phyloP scores from a whole-genome alignment of 2,888 invertebrate genomes.

The Tenthredo scrophulariae region DNA sequence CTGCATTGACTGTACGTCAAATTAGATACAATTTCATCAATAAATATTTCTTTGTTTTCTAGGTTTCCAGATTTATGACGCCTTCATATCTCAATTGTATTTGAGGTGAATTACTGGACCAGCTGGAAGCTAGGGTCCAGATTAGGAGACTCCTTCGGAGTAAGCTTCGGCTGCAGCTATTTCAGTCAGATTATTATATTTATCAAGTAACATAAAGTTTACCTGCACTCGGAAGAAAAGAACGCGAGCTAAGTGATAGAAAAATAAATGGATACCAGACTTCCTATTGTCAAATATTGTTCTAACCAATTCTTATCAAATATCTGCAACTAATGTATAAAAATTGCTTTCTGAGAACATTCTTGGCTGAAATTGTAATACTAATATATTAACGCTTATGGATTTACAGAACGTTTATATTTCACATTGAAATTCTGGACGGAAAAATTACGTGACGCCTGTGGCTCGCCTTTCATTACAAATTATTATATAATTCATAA shows the following conservation, averaged over 20 bases:
- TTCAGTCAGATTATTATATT: conserved; percentile 85
- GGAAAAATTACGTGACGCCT: neutral
- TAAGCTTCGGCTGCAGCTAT: conserved; percentile 84
- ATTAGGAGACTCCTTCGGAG: conserved; percentile 69
- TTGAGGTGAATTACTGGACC: conserved; percentile 72
- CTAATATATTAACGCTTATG: neutral
- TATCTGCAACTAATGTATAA: neutral
- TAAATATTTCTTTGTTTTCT: conserved; percentile 66
- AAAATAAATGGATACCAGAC: conserved; percentile 23
- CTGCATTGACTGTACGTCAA: neutral
- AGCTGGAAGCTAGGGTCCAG: conserved; percentile 61
- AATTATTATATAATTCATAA: neutral
- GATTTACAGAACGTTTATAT: neutral
- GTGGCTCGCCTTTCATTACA: neutral
- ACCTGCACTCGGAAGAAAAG: conserved; percentile 19
- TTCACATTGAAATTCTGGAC: neutral
- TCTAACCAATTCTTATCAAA: neutral
- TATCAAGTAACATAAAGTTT: conserved; percentile 80
- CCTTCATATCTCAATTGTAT: conserved; percentile 78
- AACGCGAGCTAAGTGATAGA: conserved; percentile 22
- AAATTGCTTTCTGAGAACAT: neutral
- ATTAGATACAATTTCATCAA: neutral
- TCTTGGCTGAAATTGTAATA: neutral
- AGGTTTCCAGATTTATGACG: conserved; percentile 93
- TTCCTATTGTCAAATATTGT: neutral